Evolutionary conservation across 1,140 invertebrate species (phyloP).

Genomic region (Drosophila mojavensis): DNA sequence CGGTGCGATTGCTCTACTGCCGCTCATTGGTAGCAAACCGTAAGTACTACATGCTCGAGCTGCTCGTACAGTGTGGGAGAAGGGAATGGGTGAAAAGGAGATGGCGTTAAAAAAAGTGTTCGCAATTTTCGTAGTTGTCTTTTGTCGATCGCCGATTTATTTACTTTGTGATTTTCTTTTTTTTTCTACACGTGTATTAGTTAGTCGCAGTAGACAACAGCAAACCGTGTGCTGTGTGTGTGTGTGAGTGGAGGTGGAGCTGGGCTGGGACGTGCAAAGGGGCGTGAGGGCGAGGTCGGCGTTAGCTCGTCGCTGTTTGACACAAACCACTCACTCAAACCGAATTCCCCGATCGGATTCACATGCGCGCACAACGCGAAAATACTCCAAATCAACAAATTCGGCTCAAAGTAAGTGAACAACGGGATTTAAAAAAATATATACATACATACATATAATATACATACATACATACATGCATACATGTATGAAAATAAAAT

Average conservation of each 20-base stretch:
- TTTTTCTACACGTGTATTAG: conserved; percentile 30
- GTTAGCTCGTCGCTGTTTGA: conserved; percentile 15
- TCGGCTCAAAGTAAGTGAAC: conserved; percentile 60
- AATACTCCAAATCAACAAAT: conserved; percentile 43
- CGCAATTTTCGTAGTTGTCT: conserved; percentile 68
- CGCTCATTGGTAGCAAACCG: conserved; percentile 48
- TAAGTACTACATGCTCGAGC: conserved; percentile 33
- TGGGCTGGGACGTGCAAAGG: background rate
- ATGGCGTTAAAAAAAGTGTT: conserved; percentile 40
- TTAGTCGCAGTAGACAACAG: conserved; percentile 38
- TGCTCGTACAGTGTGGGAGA: background rate
- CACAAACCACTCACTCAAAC: conserved; percentile 42
- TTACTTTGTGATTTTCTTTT: conserved; percentile 42
- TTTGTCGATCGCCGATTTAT: conserved; percentile 65
- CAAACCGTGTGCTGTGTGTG: background rate
- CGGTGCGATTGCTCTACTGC: conserved; percentile 33
- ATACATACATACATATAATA: too few species aligned
- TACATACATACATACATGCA: background rate
- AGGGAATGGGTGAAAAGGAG: conserved; percentile 30
- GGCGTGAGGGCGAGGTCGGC: background rate
- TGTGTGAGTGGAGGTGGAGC: background rate
- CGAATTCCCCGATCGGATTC: conserved; percentile 26
- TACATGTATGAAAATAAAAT: conserved; percentile 10
- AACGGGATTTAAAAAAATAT: conserved; percentile 43
- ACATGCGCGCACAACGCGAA: conserved; percentile 34